These are phyloP conservation scores for Leucopsar rothschildi DNA, from an alignment of 2,113 vertebrate species.

Conservation along the genomic window DNA sequence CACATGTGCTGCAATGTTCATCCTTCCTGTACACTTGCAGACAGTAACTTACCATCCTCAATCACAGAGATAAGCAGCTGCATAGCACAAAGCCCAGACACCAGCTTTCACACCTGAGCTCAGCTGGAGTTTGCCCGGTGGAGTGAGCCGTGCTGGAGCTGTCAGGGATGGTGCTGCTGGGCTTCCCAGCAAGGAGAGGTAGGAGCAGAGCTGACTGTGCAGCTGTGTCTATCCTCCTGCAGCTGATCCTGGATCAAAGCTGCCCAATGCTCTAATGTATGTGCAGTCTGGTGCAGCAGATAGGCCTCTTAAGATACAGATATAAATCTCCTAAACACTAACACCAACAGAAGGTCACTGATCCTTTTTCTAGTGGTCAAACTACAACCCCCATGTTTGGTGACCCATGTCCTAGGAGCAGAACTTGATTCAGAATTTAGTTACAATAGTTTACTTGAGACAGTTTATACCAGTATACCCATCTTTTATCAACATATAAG, in stretches of 20 bases:
- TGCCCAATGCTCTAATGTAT: not conserved
- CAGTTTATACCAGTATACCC: not conserved
- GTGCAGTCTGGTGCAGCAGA: not conserved
- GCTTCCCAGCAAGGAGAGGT: rapidly evolving
- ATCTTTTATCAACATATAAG: not conserved
- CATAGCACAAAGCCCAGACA: not conserved
- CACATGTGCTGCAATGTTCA: rapidly evolving
- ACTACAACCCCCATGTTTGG: not conserved
- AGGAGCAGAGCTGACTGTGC: not conserved
- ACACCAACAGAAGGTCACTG: not conserved
- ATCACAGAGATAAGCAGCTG: not conserved
- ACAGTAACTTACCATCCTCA: not conserved
- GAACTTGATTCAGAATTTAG: not conserved
- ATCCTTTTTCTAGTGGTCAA: not conserved
- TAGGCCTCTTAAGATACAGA: not conserved
- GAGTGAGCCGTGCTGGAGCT: not conserved
- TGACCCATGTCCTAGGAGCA: not conserved
- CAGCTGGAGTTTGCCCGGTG: rapidly evolving
- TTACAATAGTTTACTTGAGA: not conserved
- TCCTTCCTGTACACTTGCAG: rapidly evolving
- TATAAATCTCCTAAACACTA: not conserved
- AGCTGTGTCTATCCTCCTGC: not conserved
- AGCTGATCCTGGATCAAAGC: not conserved
- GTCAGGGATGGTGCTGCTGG: not conserved
- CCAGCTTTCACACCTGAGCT: not conserved